These are phyloP conservation scores for Caenorhabditis doughertyi DNA, from an alignment of 2,888 invertebrate species.

Conservation along the genomic window DNA sequence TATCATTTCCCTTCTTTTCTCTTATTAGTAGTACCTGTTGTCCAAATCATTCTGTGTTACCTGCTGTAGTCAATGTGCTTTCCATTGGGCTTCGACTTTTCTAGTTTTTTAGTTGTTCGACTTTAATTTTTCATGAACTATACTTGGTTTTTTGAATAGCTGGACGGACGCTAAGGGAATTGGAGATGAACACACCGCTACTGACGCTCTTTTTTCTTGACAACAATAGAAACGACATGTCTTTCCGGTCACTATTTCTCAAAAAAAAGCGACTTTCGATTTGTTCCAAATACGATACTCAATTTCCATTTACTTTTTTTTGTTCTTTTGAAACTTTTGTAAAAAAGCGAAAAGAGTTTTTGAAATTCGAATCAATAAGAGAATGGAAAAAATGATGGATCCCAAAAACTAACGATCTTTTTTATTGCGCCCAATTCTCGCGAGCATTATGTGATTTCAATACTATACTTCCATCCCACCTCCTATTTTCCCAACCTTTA, in stretches of 20 bases:
- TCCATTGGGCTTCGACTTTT: conserved; percentile 20
- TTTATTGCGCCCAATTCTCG: conserved; percentile 29
- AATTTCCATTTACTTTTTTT: not conserved
- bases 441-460: conserved; percentile 38
- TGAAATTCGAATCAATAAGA: not conserved
- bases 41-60: conserved; percentile 7
- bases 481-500: not conserved
- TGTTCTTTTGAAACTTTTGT: conserved; percentile 11
- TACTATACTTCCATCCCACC: not conserved
- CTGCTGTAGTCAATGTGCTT: conserved; percentile 4
- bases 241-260: conserved; percentile 58
- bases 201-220: conserved; percentile 42
- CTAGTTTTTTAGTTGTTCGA: not conserved
- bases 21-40: conserved; percentile 42
- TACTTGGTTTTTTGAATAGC: conserved; percentile 46
- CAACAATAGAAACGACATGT: conserved; percentile 51
- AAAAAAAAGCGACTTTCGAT: conserved; percentile 39
- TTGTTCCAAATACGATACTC: conserved; percentile 42
- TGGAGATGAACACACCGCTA: conserved; percentile 56
- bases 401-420: conserved; percentile 31
- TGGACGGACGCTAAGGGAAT: conserved; percentile 32
- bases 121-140: conserved; percentile 57
- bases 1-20: not conserved
- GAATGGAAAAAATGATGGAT: not conserved
- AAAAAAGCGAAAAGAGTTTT: not conserved